Evolutionary conservation across 2,888 invertebrate genomes (phyloP), one percentile per base, ranked within the genome.

Genomic region (Caenorhabditis angaria): DNA sequence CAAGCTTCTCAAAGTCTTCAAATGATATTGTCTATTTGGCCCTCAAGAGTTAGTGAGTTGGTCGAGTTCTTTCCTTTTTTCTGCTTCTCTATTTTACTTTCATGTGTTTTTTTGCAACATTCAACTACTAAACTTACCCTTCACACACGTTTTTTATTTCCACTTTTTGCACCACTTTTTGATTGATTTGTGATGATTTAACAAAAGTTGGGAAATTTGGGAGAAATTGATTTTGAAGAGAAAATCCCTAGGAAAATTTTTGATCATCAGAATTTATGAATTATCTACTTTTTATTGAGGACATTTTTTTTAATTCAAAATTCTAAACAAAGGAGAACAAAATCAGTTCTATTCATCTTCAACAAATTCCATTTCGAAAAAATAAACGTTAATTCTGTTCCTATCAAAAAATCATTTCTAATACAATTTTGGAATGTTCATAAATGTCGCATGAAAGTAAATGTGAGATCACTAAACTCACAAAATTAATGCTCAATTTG

Each of bases 1-100:
- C 84, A 85, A 61, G 85, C 87, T 3, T 70, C 80, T 12, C 51
- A 68, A 20, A 79, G 83, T 5, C 77, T 87, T 28, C 80, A 83
- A 60, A 57, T 86, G 54, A 73, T 87, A 27, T 61, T 87, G 59
- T 83, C 87, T 35, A 73, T 84, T 64, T 87, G 87, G 87, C 87
- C 87, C 57, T 81, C 82, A 73, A 80, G 86, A 84, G 83, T 83
- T 74, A 87, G 87, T 87, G 82, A 85, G 86, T 87, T 68, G 67
- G 61, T 68, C 65, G 65, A 62, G 65, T 72, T 72, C 65, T 72
- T 67, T 72, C 67, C 72, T 61, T 72, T n/a, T 67, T 66, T 66
- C 41, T 41, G 41, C 41, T 41, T 41, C 41, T 41, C 41, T 41
- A 41, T 41, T 41, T 41, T 41, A 41, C 41, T 41, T 41, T 41